phyloP scores from a whole-genome alignment of 2,797 vertebrate species.

The Cuculus canorus region DNA sequence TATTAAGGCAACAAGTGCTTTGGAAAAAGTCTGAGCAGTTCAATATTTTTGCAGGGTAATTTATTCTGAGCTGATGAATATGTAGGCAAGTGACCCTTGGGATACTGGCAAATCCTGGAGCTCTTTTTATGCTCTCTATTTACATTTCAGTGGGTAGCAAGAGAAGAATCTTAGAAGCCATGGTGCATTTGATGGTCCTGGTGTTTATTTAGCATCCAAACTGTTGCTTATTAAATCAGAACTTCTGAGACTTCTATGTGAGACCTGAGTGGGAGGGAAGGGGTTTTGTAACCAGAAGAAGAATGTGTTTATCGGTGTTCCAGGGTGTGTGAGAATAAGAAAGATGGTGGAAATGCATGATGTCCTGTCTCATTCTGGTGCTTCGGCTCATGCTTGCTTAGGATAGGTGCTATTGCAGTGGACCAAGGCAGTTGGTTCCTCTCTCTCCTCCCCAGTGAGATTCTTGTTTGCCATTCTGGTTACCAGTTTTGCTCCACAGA shows the following conservation, averaged over 20 bases:
- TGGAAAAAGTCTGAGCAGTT: background rate
- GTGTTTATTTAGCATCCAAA: slow-evolving; percentile 52
- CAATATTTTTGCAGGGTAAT: background rate
- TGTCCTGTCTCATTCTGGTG: background rate
- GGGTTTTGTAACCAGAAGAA: slow-evolving; percentile 41
- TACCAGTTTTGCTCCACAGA: background rate
- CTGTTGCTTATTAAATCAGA: slow-evolving; percentile 31
- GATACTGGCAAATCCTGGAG: background rate
- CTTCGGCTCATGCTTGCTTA: fast-evolving
- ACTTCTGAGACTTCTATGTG: slow-evolving; percentile 49
- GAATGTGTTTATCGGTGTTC: slow-evolving; percentile 4
- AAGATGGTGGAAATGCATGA: background rate
- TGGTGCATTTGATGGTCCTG: slow-evolving; percentile 24
- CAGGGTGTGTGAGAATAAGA: background rate
- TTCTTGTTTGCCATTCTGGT: background rate
- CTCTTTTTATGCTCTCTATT: slow-evolving; percentile 18
- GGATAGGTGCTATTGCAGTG: background rate
- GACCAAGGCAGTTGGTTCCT: background rate
- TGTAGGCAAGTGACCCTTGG: background rate
- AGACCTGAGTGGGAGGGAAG: slow-evolving; percentile 58
- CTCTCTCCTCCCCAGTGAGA: background rate
- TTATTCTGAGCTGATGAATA: background rate
- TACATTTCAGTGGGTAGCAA: slow-evolving; percentile 48
- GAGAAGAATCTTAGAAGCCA: slow-evolving; percentile 11
- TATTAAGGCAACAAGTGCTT: background rate